A percentile compares a stretch with the other conserved stretches of the same genome.
Conservation (phyloP, 1,140 invertebrate genomes). For the Zaprionus capensis region DNA sequence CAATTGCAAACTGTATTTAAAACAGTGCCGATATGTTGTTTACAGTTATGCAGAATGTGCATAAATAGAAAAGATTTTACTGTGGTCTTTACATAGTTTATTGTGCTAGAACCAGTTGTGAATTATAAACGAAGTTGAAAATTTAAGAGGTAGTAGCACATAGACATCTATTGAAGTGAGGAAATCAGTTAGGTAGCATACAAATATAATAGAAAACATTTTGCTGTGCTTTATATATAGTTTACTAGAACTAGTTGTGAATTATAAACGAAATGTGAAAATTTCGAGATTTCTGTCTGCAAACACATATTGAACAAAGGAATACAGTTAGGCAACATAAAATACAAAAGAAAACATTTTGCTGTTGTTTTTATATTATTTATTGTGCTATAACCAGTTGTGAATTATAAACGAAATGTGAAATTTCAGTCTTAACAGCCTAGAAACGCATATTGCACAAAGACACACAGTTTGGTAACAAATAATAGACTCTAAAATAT, state of each 20-base stretch:
- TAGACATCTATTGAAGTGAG: no score
- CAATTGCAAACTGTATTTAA: slow-evolving; percentile 11
- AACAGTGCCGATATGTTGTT: background rate
- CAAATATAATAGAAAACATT: no score
- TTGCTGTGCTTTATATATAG: background rate
- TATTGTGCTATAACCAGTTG: background rate
- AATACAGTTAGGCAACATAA: background rate
- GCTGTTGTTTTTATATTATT: background rate
- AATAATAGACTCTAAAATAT: background rate
- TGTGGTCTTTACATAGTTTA: no score
- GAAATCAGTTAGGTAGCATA: no score
- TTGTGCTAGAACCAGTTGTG: no score
- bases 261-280: background rate
- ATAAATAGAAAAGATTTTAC: background rate
- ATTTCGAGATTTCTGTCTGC: background rate
- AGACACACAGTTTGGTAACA: background rate
- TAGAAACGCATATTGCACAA: background rate
- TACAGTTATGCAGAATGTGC: background rate
- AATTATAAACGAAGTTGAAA: no score
- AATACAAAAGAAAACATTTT: no score
- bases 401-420: background rate
- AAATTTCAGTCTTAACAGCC: background rate
- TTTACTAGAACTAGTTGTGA: background rate
- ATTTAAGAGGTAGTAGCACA: no score
- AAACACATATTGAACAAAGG: background rate